Percentiles rank a stretch among this genome's conserved stretches.
These are phyloP conservation scores for Acronicta alni DNA, from an alignment of 2,888 invertebrate genomes.

Conservation along the genomic window DNA sequence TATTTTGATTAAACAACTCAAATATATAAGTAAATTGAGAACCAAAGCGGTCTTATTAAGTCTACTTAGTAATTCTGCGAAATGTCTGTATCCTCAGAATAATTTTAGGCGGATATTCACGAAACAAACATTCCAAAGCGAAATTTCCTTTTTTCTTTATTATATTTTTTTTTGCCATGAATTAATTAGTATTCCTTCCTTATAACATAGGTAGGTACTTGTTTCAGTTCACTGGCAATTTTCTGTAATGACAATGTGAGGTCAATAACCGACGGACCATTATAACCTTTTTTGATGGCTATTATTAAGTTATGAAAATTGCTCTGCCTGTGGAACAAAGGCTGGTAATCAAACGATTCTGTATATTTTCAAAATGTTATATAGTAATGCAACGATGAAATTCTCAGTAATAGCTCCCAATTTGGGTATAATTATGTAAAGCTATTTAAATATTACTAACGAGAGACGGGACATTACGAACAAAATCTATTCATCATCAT, in stretches of 20 bases:
- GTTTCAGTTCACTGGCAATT: constrained; percentile 7
- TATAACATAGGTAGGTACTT: constrained; percentile 27
- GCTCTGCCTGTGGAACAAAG: constrained; percentile 39
- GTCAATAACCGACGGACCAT: constrained; percentile 23
- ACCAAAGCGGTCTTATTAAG: background rate
- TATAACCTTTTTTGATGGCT: constrained; percentile 32
- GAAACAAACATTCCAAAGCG: background rate
- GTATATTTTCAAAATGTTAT: background rate
- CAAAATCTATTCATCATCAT: too few species aligned
- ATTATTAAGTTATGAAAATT: constrained; percentile 51
- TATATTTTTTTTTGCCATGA: constrained; percentile 4
- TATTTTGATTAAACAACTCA: constrained; percentile 14
- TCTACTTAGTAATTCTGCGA: background rate
- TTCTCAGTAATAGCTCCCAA: too few species aligned
- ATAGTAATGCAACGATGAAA: too few species aligned
- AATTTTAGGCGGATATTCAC: background rate
- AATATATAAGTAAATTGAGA: background rate
- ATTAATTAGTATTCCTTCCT: constrained; percentile 19
- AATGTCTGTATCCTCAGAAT: background rate
- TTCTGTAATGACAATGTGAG: constrained; percentile 23
- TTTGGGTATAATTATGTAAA: too few species aligned
- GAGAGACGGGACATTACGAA: too few species aligned
- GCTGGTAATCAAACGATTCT: constrained; percentile 25
- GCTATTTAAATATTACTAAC: too few species aligned
- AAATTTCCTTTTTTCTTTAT: background rate